phyloP scores from a whole-genome alignment of 2,888 invertebrate species.

The Papilio protenor region DNA sequence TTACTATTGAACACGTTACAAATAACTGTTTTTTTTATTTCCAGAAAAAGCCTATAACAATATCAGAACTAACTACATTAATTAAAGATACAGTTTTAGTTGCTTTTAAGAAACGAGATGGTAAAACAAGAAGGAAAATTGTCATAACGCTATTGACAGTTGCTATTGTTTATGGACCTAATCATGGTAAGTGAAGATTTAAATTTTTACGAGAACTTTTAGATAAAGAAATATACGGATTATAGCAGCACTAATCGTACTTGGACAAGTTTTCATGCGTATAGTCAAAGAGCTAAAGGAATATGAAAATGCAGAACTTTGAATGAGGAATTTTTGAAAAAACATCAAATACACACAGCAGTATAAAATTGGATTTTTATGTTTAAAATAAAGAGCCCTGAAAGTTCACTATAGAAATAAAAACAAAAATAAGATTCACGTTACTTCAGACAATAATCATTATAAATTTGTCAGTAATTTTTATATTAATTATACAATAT shows the following conservation, averaged over 20 bases:
- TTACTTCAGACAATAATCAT: too few species aligned
- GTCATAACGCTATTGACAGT: conserved; percentile 76
- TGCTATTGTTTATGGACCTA: conserved; percentile 80
- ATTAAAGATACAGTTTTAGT: conserved; percentile 79
- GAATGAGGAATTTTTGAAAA: background rate
- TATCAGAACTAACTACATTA: conserved; percentile 60
- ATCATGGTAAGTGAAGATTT: conserved; percentile 70
- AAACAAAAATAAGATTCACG: too few species aligned
- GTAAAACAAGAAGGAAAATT: conserved; percentile 71
- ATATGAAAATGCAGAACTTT: background rate
- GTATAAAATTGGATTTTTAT: too few species aligned
- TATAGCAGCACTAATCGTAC: background rate
- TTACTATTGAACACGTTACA: background rate
- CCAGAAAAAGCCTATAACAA: conserved; percentile 62
- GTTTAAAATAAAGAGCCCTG: too few species aligned
- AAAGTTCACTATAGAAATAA: too few species aligned
- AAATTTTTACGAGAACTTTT: background rate
- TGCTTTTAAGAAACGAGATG: conserved; percentile 78
- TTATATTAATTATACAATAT: too few species aligned
- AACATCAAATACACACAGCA: background rate
- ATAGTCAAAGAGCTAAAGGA: background rate
- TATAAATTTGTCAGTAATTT: too few species aligned
- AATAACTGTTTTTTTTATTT: conserved; percentile 47
- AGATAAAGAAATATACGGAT: background rate
- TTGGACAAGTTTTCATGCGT: background rate